Conservation (phyloP, 2,113 vertebrate genomes). For the Tiliqua scincoides region DNA sequence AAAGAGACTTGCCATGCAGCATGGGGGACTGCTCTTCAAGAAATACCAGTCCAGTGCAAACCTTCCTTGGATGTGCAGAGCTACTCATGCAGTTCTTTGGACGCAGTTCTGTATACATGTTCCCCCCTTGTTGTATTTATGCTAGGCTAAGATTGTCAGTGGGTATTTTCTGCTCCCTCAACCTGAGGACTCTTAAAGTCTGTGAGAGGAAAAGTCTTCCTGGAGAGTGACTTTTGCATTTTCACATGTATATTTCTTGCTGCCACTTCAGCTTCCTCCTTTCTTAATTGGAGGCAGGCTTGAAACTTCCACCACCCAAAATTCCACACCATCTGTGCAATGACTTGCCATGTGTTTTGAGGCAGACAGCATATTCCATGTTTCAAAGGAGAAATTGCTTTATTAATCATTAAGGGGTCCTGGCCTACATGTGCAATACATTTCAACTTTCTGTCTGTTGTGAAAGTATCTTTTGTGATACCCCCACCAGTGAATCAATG, state of each 20-base stretch:
- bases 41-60: too few species aligned
- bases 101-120: not conserved
- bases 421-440: conserved; percentile 39
- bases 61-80: too few species aligned
- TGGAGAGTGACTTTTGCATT: too few species aligned
- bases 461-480: not conserved
- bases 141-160: not conserved
- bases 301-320: not conserved
- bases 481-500: not conserved
- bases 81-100: too few species aligned
- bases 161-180: not conserved
- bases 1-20: too few species aligned
- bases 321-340: not conserved
- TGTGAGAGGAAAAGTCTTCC: not conserved
- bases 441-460: not conserved
- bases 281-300: not conserved
- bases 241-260: not conserved
- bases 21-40: too few species aligned
- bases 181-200: too few species aligned
- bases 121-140: not conserved
- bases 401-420: not conserved
- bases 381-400: not conserved
- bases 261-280: not conserved
- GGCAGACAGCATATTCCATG: not conserved
- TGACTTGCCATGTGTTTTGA: not conserved